Evolutionary conservation across 1,140 invertebrate species (phyloP).

Genomic region (Ips typographus): DNA sequence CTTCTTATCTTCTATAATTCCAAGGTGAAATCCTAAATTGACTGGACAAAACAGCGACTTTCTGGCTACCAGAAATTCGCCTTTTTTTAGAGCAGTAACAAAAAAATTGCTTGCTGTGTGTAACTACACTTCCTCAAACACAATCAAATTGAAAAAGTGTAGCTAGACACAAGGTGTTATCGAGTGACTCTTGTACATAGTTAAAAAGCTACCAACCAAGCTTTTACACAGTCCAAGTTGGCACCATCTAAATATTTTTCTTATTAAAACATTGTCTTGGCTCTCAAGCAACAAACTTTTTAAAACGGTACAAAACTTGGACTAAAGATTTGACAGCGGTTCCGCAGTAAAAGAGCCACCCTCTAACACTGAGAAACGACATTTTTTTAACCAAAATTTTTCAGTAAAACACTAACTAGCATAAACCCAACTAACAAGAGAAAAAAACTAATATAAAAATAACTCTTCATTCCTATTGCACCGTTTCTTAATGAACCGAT

Average conservation of each 20-base stretch:
- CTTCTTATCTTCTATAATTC: no score
- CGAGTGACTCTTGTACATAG: conserved; percentile 30
- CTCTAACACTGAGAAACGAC: background rate
- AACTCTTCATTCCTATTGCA: conserved; percentile 32
- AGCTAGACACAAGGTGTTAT: conserved; percentile 14
- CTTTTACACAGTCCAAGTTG: conserved; percentile 37
- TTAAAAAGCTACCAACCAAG: conserved; percentile 35
- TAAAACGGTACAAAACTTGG: conserved; percentile 1
- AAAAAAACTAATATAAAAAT: conserved; percentile 8
- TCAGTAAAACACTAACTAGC: background rate
- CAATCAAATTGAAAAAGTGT: conserved; percentile 9
- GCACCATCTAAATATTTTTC: conserved; percentile 43
- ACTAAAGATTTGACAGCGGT: background rate
- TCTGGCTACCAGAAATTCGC: no score
- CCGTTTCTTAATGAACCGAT: conserved; percentile 25
- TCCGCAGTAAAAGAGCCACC: conserved; percentile 6
- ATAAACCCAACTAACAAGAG: background rate
- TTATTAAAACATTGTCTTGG: conserved; percentile 21
- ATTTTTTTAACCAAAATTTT: conserved; percentile 8
- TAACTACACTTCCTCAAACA: conserved; percentile 11
- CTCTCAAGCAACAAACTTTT: conserved; percentile 33
- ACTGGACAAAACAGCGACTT: no score
- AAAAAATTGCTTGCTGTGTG: no score
- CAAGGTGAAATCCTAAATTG: no score
- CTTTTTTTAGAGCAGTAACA: no score